These are phyloP conservation scores for Lepidotrigona ventralis DNA, from an alignment of 1,140 invertebrate genomes.

Conservation along the genomic window DNA sequence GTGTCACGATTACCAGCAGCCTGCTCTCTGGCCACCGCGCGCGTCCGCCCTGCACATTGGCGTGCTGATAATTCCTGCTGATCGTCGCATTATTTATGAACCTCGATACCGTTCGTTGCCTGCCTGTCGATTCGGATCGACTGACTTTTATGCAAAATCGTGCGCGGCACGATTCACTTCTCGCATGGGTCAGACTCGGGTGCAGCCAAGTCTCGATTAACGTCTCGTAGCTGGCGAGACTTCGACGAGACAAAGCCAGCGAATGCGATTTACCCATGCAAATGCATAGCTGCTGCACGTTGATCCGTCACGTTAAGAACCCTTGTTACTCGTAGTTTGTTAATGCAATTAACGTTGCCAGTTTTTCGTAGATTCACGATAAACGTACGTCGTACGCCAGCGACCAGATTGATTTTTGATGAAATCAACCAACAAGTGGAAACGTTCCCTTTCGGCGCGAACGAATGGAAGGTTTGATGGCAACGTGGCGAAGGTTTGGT, in stretches of 20 bases:
- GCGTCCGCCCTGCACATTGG: not conserved
- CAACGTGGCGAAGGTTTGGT: too few species aligned
- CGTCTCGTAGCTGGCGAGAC: not conserved
- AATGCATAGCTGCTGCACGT: not conserved
- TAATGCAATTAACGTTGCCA: not conserved
- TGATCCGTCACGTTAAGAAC: not conserved
- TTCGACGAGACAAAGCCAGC: not conserved
- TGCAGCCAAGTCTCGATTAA: not conserved
- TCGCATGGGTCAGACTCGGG: not conserved
- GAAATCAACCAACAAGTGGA: too few species aligned
- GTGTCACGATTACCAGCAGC: conserved; percentile 15
- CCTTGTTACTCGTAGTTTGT: not conserved
- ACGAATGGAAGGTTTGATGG: not conserved
- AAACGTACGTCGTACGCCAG: not conserved
- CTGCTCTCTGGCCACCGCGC: not conserved
- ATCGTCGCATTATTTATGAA: conserved; percentile 40
- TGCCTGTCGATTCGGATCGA: not conserved
- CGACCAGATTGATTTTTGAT: not conserved
- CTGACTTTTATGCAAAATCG: conserved; percentile 2
- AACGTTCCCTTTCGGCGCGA: too few species aligned
- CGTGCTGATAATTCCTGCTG: conserved; percentile 32
- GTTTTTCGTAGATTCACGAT: not conserved
- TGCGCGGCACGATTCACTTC: not conserved
- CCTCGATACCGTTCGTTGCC: not conserved
- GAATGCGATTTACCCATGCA: not conserved